Conservation (phyloP, 2,888 invertebrate species). For the Odontothrips loti region DNA sequence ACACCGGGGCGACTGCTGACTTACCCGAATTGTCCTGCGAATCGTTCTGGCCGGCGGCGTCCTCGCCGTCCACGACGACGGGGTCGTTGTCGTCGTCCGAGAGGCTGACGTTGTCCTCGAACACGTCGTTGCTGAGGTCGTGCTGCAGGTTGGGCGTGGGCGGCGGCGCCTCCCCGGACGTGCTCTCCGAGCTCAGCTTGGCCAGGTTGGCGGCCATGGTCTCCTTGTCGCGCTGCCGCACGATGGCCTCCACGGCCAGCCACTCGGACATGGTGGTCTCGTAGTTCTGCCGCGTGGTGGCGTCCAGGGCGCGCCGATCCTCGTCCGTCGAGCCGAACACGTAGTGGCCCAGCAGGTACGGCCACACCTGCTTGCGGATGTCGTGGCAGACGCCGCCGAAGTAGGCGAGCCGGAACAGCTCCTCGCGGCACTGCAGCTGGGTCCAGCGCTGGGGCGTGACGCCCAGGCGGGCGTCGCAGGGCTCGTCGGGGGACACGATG, state of each 20-base stretch:
- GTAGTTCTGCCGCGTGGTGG: constrained; percentile 67
- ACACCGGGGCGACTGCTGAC: too few species aligned
- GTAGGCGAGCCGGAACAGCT: constrained; percentile 79
- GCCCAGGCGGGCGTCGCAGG: constrained; percentile 58
- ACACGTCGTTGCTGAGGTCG: constrained; percentile 55
- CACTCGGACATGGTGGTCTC: constrained; percentile 93
- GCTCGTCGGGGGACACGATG: constrained; percentile 61
- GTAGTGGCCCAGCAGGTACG: constrained; percentile 81
- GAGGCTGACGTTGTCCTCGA: constrained; percentile 56
- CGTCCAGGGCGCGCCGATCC: constrained; percentile 62
- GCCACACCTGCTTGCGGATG: constrained; percentile 77
- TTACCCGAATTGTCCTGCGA: not conserved
- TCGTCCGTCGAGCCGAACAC: constrained; percentile 67
- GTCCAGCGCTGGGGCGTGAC: constrained; percentile 75
- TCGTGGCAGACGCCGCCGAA: constrained; percentile 80
- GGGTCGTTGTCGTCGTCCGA: constrained; percentile 50
- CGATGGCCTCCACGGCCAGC: constrained; percentile 91
- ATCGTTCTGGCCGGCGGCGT: constrained; percentile 28
- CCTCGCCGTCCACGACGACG: constrained; percentile 35
- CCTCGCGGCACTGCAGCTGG: constrained; percentile 58
- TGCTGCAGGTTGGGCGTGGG: constrained; percentile 46
- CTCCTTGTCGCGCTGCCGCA: constrained; percentile 74
- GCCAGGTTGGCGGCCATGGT: constrained; percentile 80
- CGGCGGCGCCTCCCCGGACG: constrained; percentile 48
- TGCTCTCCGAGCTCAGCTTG: constrained; percentile 73